Evolutionary conservation across 2,797 vertebrate genomes (phyloP), one percentile per base, ranked within the genome.

Genomic region (Remorina albescens): DNA sequence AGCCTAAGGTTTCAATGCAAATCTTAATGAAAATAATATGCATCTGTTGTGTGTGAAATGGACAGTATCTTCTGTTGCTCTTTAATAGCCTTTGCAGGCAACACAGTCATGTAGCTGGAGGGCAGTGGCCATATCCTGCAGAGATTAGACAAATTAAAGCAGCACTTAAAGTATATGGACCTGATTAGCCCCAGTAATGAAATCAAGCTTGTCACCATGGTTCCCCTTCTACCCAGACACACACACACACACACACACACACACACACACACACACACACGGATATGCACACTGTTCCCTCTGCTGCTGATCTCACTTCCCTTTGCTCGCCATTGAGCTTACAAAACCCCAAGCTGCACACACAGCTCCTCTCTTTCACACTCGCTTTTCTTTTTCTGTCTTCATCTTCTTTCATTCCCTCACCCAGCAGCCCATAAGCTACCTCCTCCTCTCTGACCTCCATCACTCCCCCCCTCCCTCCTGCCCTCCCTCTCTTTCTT

Each of bases 131-230:
- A 59, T 77, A 82, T 87, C 79, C 89, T 89, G 88, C 75, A 84
- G 85, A 88, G 89, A 92, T 89, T 81, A 86, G 87, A 89, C 86
- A 88, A 88, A 89, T 91, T 87, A 93, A 89, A 91, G 84, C 82
- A 88, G 87, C 88, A 89, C 88, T 91, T 91, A 91, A 89, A 91
- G 84, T 88, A 90, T 90, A 88, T 91, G 89, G 84, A 88, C 80
- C 91, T 89, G 85, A 92, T 93, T 93, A 92, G 83, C 67, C 81
- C 79, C 44, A 18, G 81, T 91, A 90, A 91, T 91, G 87, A 89
- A 92, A 89, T 92, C 82, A 90, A 82, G 83, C 75, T 75, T 84
- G 86, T 89, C 91, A 88, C 80, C 60, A 76, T 12, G 26, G 73
- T 77, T 65, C 71, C 75, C 76, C 61, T 68, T 87, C 80, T 26